A percentile compares a stretch with the other conserved stretches of the same genome.
phyloP scores from a whole-genome alignment of 2,113 vertebrate genomes.

The Bujurquina vittata region DNA sequence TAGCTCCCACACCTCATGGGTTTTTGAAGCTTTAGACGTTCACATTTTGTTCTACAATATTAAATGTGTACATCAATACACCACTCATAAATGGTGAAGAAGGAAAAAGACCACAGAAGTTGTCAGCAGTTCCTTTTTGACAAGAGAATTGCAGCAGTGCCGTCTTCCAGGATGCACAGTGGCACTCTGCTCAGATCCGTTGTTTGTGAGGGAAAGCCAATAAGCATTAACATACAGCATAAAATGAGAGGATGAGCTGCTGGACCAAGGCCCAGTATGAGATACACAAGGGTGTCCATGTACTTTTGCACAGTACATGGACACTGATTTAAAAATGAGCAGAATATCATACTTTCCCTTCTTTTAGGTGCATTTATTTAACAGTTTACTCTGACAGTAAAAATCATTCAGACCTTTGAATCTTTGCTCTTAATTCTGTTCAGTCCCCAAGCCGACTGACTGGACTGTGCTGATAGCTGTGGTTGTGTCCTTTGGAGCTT shows the following conservation, averaged over 20 bases:
- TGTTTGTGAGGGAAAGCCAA: neutral
- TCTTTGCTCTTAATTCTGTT: neutral
- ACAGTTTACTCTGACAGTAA: neutral
- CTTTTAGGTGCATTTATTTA: neutral
- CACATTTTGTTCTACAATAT: neutral
- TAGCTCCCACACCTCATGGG: neutral
- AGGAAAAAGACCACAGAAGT: neutral
- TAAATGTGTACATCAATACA: neutral
- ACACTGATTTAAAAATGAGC: neutral
- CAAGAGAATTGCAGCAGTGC: neutral
- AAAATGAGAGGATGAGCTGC: too few relatives aligned
- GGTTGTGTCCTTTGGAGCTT: conserved; percentile 65
- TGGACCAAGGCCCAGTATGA: accelerated
- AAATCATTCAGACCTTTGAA: neutral
- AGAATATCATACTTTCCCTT: neutral
- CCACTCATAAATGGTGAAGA: neutral
- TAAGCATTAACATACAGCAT: neutral
- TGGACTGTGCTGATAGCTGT: conserved; percentile 78
- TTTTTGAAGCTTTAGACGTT: neutral
- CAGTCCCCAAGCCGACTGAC: conserved; percentile 59
- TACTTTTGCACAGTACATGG: too few relatives aligned
- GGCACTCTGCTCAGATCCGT: neutral
- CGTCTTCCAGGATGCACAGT: neutral
- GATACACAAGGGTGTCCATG: too few relatives aligned
- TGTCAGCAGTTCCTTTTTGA: neutral